Percentiles rank a stretch among this genome's conserved stretches.
These are phyloP conservation scores for Dysmachus trigonus DNA, from an alignment of 2,888 invertebrate species.

Conservation along the genomic window DNA sequence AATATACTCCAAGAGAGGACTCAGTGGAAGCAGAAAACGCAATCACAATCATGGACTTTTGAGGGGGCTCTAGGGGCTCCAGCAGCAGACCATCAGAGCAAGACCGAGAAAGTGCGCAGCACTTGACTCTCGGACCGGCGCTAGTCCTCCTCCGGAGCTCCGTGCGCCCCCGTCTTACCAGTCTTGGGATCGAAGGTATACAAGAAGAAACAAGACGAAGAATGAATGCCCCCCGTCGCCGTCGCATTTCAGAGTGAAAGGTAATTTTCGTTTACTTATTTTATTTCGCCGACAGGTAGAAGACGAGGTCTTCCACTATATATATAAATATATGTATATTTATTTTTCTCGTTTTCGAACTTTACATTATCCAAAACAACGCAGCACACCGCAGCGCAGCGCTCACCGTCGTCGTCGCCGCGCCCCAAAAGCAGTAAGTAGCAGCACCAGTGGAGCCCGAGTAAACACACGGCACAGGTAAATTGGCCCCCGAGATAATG, in stretches of 20 bases:
- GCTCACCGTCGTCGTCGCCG: background rate
- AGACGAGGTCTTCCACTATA: conserved; percentile 22
- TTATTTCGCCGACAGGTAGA: conserved; percentile 32
- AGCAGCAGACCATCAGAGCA: background rate
- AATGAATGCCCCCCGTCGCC: background rate
- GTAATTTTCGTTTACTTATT: conserved; percentile 35
- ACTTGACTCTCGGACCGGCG: background rate
- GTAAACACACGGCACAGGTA: background rate
- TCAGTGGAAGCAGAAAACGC: background rate
- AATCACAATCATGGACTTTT: background rate
- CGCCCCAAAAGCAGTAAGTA: background rate
- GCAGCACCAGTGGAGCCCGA: background rate
- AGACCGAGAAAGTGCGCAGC: background rate
- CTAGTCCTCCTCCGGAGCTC: background rate
- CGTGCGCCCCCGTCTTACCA: background rate
- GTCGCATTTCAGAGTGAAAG: conserved; percentile 29
- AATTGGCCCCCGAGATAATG: background rate
- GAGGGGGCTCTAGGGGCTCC: background rate
- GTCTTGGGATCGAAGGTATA: background rate
- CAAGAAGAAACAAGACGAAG: background rate
- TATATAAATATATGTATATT: too few relatives aligned
- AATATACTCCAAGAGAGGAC: too few relatives aligned
- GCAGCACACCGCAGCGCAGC: background rate
- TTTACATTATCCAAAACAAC: background rate
- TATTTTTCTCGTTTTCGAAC: background rate